phyloP scores from a whole-genome alignment of 1,140 invertebrate genomes.

The Halesus radiatus region DNA sequence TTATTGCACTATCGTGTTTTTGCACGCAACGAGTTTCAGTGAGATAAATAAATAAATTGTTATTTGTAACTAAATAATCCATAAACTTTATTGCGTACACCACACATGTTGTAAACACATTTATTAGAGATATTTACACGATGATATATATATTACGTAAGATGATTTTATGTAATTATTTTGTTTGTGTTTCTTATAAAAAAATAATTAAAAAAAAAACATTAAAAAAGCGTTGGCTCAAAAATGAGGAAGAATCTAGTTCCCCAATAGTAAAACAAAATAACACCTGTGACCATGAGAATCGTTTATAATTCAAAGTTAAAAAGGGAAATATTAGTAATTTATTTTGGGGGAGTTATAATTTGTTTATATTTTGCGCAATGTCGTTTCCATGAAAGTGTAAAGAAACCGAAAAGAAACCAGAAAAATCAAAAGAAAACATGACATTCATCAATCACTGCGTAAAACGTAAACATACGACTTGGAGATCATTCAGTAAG shows the following conservation, averaged over 20 bases:
- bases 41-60: too few species aligned
- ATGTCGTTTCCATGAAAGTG: slow-evolving; percentile 3
- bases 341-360: background rate
- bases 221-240: too few species aligned
- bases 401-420: background rate
- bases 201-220: too few species aligned
- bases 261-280: background rate
- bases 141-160: too few species aligned
- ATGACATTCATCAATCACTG: slow-evolving; percentile 33
- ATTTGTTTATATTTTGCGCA: slow-evolving; percentile 39
- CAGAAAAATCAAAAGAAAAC: background rate
- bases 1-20: too few species aligned
- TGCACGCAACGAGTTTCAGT: too few species aligned
- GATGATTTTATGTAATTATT: too few species aligned
- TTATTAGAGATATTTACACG: too few species aligned
- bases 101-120: too few species aligned
- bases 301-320: background rate
- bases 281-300: background rate
- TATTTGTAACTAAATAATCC: too few species aligned
- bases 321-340: background rate
- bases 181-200: too few species aligned
- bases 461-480: slow-evolving; percentile 22
- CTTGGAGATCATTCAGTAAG: background rate
- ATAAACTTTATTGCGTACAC: too few species aligned
- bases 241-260: background rate